phyloP scores from a whole-genome alignment of 2,888 invertebrate species.

The Lepidocyrtinus sp. region DNA sequence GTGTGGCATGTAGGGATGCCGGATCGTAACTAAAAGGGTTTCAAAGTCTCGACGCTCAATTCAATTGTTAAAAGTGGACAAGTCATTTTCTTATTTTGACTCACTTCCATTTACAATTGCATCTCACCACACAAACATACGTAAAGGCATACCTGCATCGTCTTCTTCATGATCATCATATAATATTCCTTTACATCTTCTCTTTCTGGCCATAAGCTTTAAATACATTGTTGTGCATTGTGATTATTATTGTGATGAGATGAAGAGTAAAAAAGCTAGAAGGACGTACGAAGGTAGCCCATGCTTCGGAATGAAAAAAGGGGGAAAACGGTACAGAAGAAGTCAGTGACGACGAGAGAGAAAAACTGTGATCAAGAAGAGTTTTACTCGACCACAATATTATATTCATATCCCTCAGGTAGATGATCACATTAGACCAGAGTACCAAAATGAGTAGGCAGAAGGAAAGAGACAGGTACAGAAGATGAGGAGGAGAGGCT shows the following conservation, averaged over 20 bases:
- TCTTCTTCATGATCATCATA: constrained; percentile 21
- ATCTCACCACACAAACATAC: neutral
- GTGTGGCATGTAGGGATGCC: constrained; percentile 63
- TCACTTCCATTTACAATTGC: neutral
- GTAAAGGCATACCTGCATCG: constrained; percentile 17
- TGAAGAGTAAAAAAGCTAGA: constrained; percentile 40
- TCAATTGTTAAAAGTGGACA: constrained; percentile 62
- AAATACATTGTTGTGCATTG: constrained; percentile 42
- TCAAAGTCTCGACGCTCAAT: constrained; percentile 60
- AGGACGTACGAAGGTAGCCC: constrained; percentile 60
- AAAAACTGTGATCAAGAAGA: constrained; percentile 19
- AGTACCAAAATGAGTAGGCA: constrained; percentile 38
- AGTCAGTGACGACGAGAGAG: constrained; percentile 11
- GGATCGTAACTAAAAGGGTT: constrained; percentile 69
- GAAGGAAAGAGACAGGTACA: constrained; percentile 6
- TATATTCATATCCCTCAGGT: constrained; percentile 18
- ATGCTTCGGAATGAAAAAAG: constrained; percentile 37
- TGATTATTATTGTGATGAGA: constrained; percentile 30
- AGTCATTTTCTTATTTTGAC: constrained; percentile 41
- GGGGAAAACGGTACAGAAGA: constrained; percentile 42
- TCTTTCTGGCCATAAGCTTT: constrained; percentile 38
- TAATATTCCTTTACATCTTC: constrained; percentile 28
- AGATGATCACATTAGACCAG: too few species aligned
- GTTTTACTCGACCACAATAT: constrained; percentile 22
- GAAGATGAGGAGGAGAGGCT: neutral